Conservation (phyloP, 2,888 invertebrate genomes). For the Rhingia rostrata region DNA sequence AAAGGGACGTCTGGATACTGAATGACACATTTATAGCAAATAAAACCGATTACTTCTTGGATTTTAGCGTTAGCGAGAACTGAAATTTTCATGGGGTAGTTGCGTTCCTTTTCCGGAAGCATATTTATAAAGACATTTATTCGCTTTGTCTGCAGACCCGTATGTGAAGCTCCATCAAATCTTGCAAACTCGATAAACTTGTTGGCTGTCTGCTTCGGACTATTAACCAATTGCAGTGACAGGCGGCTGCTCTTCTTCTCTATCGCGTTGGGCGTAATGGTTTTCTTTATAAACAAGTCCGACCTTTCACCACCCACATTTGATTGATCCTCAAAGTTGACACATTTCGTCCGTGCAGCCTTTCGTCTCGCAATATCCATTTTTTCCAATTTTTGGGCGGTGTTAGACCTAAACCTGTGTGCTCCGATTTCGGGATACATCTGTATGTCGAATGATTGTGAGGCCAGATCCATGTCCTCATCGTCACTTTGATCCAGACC, state of each 20-base stretch:
- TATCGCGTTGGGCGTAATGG: conserved; percentile 77
- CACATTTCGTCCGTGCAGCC: conserved; percentile 88
- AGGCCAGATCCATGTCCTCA: conserved; percentile 87
- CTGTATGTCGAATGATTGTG: conserved; percentile 91
- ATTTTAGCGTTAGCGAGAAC: conserved; percentile 94
- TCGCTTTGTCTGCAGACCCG: conserved; percentile 90
- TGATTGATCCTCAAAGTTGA: conserved; percentile 79
- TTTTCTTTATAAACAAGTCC: conserved; percentile 79
- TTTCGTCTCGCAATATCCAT: conserved; percentile 93
- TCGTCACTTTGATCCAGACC: conserved; percentile 91
- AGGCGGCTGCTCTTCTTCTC: conserved; percentile 85
- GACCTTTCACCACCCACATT: conserved; percentile 74
- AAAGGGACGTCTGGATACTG: conserved; percentile 86
- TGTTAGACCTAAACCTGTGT: conserved; percentile 91
- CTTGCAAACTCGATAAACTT: conserved; percentile 95
- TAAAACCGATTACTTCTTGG: conserved; percentile 94
- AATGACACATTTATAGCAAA: conserved; percentile 91
- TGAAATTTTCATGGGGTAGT: conserved; percentile 92
- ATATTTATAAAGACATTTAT: conserved; percentile 96
- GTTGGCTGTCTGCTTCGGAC: conserved; percentile 90
- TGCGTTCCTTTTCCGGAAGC: conserved; percentile 90
- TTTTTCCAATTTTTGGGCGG: conserved; percentile 93
- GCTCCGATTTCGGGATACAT: conserved; percentile 86
- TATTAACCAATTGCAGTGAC: conserved; percentile 89
- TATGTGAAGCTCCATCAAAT: conserved; percentile 94